Conservation (phyloP, 2,888 invertebrate genomes). For the Nebria salina region DNA sequence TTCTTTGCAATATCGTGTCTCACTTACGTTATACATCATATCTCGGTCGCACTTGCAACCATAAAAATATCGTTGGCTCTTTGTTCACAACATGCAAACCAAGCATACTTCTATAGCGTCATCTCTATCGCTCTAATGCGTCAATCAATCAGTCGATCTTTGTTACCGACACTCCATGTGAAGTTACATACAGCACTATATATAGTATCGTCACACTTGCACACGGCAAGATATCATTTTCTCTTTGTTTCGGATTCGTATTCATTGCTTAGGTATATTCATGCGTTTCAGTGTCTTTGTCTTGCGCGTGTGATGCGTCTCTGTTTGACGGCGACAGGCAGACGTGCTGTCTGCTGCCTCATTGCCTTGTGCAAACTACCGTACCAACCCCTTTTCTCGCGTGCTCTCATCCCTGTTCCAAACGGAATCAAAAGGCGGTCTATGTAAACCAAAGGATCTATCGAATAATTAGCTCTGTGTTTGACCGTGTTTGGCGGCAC, state of each 20-base stretch:
- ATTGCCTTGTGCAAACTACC: slow-evolving; percentile 14
- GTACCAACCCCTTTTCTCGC: not conserved
- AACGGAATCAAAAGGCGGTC: slow-evolving; percentile 37
- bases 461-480: slow-evolving; percentile 36
- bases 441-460: slow-evolving; percentile 40
- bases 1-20: not conserved
- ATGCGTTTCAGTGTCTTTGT: not conserved
- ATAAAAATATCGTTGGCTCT: not conserved
- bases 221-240: not conserved
- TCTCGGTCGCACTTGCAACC: not conserved
- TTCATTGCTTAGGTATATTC: slow-evolving; percentile 1
- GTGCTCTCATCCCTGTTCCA: not conserved
- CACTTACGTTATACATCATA: not conserved
- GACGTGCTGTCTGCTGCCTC: not conserved
- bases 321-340: not conserved
- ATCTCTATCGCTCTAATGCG: not conserved
- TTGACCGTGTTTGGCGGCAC: slow-evolving; percentile 5
- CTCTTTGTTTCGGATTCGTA: slow-evolving; percentile 7
- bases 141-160: not conserved
- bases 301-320: not conserved
- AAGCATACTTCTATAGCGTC: not conserved
- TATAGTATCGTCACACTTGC: not conserved
- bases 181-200: slow-evolving; percentile 4
- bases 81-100: not conserved
- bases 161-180: slow-evolving; percentile 2